Evolutionary conservation across 2,113 vertebrate genomes (phyloP).

Genomic region (Castor canadensis): DNA sequence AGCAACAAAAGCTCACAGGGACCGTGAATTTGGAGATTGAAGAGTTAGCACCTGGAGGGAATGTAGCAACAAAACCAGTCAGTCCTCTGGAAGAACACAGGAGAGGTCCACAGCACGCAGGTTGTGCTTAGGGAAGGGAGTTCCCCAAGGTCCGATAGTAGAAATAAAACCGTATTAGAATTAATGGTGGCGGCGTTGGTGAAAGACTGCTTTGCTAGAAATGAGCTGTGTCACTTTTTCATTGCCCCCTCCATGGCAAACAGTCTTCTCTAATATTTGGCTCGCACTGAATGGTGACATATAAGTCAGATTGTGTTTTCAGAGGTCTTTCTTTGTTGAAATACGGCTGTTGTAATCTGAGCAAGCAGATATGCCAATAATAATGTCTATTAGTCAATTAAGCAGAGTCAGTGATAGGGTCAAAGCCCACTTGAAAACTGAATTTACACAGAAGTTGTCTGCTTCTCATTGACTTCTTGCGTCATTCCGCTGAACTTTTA

Average conservation of each 20-base stretch:
- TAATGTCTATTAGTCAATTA: background rate
- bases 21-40: background rate
- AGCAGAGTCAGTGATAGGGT: background rate
- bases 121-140: background rate
- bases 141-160: background rate
- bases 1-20: background rate
- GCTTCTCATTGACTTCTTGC: background rate
- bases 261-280: background rate
- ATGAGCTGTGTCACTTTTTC: background rate
- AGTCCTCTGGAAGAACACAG: background rate
- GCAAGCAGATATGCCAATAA: background rate
- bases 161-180: background rate
- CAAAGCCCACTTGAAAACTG: background rate
- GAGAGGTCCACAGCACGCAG: background rate
- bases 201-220: background rate
- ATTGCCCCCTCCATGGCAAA: background rate
- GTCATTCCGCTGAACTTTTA: background rate
- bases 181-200: background rate
- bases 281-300: background rate
- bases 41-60: background rate
- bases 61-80: background rate
- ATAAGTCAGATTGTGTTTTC: background rate
- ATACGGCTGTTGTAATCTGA: background rate
- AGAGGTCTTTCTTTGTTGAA: background rate
- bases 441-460: background rate